Evolutionary conservation across 2,888 invertebrate species (phyloP), one percentile per base, ranked within the genome.

Genomic region (Mantis religiosa): DNA sequence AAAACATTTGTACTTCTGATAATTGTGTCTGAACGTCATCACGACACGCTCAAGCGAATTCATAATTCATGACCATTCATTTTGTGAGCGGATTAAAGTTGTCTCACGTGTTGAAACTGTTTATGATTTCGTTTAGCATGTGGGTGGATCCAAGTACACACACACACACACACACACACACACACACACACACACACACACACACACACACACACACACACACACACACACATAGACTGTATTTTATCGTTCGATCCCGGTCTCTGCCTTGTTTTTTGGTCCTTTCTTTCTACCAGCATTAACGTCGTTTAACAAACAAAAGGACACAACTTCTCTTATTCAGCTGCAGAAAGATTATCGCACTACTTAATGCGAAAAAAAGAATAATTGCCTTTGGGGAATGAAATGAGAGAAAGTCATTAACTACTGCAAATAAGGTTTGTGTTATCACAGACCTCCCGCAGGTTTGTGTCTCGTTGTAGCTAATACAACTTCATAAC

Each of bases 1-100:
- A 88, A 88, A 88, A 88, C 88, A 88, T 85, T 84, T 84, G 88
- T 88, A 85, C 84, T 88, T 88, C 41, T 88, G 88, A 88, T 88
- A 88, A 90, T 89, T 71, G 54, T 71, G 54, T 25, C 15, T 71
- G 54, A 20, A 71, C 15, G 54, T 71, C 54, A 71, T 20, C 3
- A 71, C 3, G 54, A 71, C 54, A 71, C 54, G 54, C 54, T 20
- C 54, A 71, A 71, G 54, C 54, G 54, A 71, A 71, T 71, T 71
- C 54, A 71, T 71, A 71, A 71, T 71, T 71, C 54, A 71, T 20
- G 54, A 71, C 54, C 54, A 71, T 71, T 71, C 54, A 71, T 71
- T 71, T 71, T 20, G 54, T 71, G 54, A 71, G 20, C 54, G 41
- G 41, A 41, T 41, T 41, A 41, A 41, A 71, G 6, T 25, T 71